These are phyloP conservation scores for Fragum whitleyi DNA, from an alignment of 2,888 invertebrate genomes.

Conservation along the genomic window DNA sequence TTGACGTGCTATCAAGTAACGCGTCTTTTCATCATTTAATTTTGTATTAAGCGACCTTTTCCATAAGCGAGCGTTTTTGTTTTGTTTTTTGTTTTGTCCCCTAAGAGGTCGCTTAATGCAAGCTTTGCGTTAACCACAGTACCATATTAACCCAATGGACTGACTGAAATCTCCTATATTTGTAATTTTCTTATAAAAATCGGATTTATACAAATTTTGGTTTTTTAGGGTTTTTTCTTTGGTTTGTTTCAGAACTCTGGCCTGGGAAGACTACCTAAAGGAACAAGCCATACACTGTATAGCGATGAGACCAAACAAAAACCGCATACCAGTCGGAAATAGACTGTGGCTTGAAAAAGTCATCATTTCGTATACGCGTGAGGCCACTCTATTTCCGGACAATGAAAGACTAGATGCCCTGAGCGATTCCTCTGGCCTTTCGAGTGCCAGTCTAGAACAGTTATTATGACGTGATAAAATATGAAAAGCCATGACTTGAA, in stretches of 20 bases:
- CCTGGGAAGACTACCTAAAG: constrained; percentile 65
- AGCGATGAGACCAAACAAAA: constrained; percentile 65
- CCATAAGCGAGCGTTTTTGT: no score
- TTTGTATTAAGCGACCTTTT: no score
- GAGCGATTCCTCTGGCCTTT: constrained; percentile 44
- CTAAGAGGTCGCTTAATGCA: no score
- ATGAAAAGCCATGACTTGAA: neutral
- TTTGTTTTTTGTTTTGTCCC: no score
- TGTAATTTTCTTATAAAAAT: no score
- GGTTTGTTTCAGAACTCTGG: constrained; percentile 26
- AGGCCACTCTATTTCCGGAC: neutral
- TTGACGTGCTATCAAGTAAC: no score
- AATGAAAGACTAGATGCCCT: constrained; percentile 14
- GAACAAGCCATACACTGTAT: constrained; percentile 66
- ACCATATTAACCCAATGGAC: no score
- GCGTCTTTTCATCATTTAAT: no score
- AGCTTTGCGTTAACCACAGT: no score
- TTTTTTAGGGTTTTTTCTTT: neutral
- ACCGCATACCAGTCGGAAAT: constrained; percentile 56
- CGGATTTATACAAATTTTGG: no score
- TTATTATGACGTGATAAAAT: constrained; percentile 13
- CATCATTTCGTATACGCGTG: neutral
- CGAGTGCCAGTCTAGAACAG: constrained; percentile 45
- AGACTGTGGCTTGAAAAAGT: constrained; percentile 27
- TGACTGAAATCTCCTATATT: no score